Evolutionary conservation across 1,140 invertebrate genomes (phyloP).

Genomic region (Macrostomum lignano): DNA sequence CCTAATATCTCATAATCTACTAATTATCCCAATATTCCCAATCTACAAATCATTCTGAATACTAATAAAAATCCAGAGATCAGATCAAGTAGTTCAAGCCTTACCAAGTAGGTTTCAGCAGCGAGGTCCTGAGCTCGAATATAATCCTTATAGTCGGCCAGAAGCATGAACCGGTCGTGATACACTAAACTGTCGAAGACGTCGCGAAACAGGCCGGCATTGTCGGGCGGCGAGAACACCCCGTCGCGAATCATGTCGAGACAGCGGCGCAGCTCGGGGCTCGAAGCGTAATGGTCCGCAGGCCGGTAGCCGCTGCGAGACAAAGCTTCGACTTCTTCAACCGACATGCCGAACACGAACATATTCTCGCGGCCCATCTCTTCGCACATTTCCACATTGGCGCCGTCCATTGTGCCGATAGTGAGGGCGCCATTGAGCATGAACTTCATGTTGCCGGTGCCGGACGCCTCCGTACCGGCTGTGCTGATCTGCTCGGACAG

Average conservation of each 20-base stretch:
- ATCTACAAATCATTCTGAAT: too few relatives aligned
- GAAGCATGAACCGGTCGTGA: conserved; percentile 62
- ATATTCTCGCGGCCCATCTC: conserved; percentile 93
- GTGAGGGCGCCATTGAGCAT: conserved; percentile 85
- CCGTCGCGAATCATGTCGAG: conserved; percentile 84
- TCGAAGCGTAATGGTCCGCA: conserved; percentile 40
- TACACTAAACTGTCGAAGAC: conserved; percentile 61
- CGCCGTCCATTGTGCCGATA: conserved; percentile 90
- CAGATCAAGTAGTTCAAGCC: too few relatives aligned
- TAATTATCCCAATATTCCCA: too few relatives aligned
- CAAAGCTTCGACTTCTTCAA: conserved; percentile 56
- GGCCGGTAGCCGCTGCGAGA: background rate
- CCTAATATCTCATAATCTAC: too few relatives aligned
- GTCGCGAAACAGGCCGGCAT: conserved; percentile 62
- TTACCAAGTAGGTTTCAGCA: conserved; percentile 48
- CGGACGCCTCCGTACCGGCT: conserved; percentile 89
- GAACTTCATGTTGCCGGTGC: conserved; percentile 73
- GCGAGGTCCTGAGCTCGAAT: conserved; percentile 69
- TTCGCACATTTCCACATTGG: conserved; percentile 96
- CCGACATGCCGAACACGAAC: conserved; percentile 94
- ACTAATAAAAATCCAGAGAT: too few relatives aligned
- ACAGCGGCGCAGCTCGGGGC: conserved; percentile 59
- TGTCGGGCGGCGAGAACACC: conserved; percentile 63
- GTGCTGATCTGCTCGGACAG: conserved; percentile 88
- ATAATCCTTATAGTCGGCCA: conserved; percentile 82